Base-by-base conservation (phyloP, 1,140 invertebrate species). In the Orius insidiosus region DNA sequence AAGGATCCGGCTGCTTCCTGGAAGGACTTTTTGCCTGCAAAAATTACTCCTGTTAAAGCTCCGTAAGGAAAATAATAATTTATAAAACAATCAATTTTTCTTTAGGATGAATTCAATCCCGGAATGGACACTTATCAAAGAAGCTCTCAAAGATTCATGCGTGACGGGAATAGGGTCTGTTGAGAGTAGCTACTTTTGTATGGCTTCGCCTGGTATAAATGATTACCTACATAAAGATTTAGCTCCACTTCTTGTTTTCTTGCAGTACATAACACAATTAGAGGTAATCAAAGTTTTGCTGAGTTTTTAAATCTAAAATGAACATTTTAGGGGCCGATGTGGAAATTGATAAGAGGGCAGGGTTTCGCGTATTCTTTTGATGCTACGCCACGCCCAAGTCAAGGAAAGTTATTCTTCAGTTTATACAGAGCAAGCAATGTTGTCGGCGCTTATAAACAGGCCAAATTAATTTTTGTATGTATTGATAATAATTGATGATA, bases 231-330 rank as follows among this genome's bases (percentile, higher is more conserved):
- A 80, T 59, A 66, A 68, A 1, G 77, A 85, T 62, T 59, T 81
- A 11, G 74, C 85, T 2, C 69, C 81, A 33, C 63, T 92, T 10
- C 62, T 79, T 43, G 76, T 90, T 16, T 79, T 81, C 47, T 65
- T 89, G 37, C 80, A 89, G 60, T 93, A 92, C 64, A 72, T 93
- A 35, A 80, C 73, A 9, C 87, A 92, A 65, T 65, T 80, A 0
- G 86, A 92, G 67, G 79, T 82, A 60, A 52, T n/a, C n/a, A n/a
- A n/a, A n/a, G n/a, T n/a, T n/a, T n/a, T n/a, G n/a, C n/a, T n/a
- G n/a, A n/a, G n/a, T n/a, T n/a, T n/a, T n/a, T n/a, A n/a, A n/a
- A n/a, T n/a, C n/a, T n/a, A n/a, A n/a, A n/a, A n/a, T n/a, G n/a
- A n/a, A n/a, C n/a, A 52, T 53, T 52, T 4, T 55, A 85, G 75